These are phyloP conservation scores for Hydrozoanthus tunicans DNA, from an alignment of 64 coral and sea anemone genomes.

Conservation along the genomic window DNA sequence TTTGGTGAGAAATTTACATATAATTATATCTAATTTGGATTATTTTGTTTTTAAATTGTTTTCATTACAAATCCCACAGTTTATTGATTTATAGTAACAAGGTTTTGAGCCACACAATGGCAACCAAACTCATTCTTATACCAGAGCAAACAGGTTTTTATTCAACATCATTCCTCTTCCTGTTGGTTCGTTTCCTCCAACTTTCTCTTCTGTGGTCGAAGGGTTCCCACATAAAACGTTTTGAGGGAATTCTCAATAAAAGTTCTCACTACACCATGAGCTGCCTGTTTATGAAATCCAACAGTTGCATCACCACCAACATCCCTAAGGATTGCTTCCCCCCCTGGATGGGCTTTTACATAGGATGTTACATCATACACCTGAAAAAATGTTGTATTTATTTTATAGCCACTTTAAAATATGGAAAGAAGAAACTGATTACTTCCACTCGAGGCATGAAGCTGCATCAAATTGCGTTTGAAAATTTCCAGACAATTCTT, in stretches of 20 bases:
- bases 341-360: conserved; percentile 58
- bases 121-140: not conserved
- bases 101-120: not conserved
- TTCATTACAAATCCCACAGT: no score
- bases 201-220: conserved; percentile 36
- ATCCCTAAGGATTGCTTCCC: conserved; percentile 61
- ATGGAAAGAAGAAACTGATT: not conserved
- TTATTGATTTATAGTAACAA: no score
- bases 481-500: no score
- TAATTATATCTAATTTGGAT: no score
- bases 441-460: not conserved
- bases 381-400: conserved; percentile 35
- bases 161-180: not conserved
- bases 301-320: conserved; percentile 55
- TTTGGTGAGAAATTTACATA: no score
- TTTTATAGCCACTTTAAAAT: not conserved
- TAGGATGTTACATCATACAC: conserved; percentile 73
- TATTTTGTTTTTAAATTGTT: no score
- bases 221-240: conserved; percentile 59
- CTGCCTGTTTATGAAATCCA: conserved; percentile 53
- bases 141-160: not conserved
- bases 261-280: conserved; percentile 63
- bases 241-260: conserved; percentile 55
- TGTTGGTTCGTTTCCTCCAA: conserved; percentile 3
- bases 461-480: not conserved